Evolutionary conservation across 2,113 vertebrate species (phyloP).

Genomic region (Engraulis encrasicolus): DNA sequence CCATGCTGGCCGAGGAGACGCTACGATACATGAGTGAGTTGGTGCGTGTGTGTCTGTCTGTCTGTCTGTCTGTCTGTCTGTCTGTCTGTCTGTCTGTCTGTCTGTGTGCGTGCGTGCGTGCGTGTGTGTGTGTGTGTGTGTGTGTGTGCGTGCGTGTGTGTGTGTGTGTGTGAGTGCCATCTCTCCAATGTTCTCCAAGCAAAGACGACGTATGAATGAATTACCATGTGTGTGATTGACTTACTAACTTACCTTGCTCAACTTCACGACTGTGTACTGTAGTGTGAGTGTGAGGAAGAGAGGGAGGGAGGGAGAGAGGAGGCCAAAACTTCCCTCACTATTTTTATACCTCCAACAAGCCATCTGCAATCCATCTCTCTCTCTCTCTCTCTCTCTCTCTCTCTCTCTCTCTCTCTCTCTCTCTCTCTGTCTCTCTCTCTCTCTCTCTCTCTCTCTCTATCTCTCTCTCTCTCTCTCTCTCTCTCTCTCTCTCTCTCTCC

Average conservation of each 20-base stretch:
- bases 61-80: background rate
- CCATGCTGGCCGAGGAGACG: slow-evolving; percentile 83
- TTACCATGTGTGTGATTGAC: no score
- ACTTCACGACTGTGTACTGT: no score
- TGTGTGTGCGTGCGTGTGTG: background rate
- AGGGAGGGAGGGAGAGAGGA: background rate
- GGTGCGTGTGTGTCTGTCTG: background rate
- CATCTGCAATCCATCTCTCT: background rate
- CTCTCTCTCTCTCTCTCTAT: background rate
- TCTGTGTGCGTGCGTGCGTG: slow-evolving; percentile 16
- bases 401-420: background rate
- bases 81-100: background rate
- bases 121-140: slow-evolving; percentile 14
- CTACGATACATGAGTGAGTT: slow-evolving; percentile 94
- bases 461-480: background rate
- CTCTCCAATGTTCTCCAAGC: no score
- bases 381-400: background rate
- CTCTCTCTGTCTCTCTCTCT: background rate
- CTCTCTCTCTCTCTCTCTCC: slow-evolving; percentile 5
- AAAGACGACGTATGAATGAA: no score
- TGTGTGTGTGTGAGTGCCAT: background rate
- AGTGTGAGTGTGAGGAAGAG: no score
- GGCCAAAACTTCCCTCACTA: background rate
- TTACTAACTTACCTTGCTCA: no score
- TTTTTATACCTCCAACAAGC: background rate